Percentiles rank a stretch among this genome's conserved stretches.
Evolutionary conservation across 1,140 invertebrate species (phyloP).

Genomic region (Zaprionus capensis): DNA sequence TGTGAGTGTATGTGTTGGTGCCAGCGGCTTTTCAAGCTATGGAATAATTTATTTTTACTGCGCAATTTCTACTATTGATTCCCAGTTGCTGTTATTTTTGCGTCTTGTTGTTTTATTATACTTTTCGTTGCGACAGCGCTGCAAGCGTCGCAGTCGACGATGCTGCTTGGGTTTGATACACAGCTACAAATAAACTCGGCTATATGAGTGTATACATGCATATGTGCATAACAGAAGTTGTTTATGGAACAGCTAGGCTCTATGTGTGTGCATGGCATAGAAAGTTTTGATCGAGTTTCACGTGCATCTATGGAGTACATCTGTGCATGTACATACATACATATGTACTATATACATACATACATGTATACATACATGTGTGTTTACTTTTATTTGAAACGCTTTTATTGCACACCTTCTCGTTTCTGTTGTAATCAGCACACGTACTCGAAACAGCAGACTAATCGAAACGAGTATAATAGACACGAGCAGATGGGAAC

Average conservation of each 20-base stretch:
- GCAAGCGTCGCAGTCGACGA: conserved; percentile 29
- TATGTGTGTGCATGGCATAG: conserved; percentile 2
- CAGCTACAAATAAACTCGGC: conserved; percentile 14
- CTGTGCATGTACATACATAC: neutral
- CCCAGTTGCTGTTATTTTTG: conserved; percentile 34
- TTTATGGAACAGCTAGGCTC: conserved; percentile 6
- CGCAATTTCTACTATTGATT: conserved; percentile 79
- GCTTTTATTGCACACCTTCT: conserved; percentile 1
- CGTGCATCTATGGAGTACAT: neutral
- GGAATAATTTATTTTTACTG: conserved; percentile 74
- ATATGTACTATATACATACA: neutral
- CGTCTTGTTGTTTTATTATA: conserved; percentile 38
- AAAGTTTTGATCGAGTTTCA: conserved; percentile 13
- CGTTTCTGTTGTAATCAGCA: conserved; percentile 14
- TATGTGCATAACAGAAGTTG: neutral
- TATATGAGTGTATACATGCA: neutral
- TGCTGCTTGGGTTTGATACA: conserved; percentile 36
- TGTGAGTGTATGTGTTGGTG: conserved; percentile 34
- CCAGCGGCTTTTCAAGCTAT: conserved; percentile 62
- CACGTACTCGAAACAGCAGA: neutral
- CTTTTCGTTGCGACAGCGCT: conserved; percentile 26
- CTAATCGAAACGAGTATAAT: conserved; percentile 5
- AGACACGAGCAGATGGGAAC: conserved; percentile 8
- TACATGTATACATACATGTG: neutral
- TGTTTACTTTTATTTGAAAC: neutral